Conservation (phyloP, 37 sponge, comb jelly and placozoan species). For the Agelas oroides region DNA sequence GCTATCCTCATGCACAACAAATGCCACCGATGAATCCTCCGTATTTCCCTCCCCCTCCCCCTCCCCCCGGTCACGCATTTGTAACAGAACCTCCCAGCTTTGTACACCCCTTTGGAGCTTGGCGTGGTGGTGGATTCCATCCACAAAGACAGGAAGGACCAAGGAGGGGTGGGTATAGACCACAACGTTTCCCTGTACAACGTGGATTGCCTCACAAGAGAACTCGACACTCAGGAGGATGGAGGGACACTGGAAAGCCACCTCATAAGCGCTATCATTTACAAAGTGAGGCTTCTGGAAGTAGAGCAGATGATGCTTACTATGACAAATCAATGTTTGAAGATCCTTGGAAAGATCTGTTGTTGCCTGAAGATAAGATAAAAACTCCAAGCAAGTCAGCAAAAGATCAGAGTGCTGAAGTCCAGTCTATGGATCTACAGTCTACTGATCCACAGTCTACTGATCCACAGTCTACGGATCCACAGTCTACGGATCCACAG, state of each 20-base stretch:
- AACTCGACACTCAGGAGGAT: too few species aligned
- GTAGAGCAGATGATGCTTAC: constrained; percentile 26
- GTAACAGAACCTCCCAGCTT: neutral
- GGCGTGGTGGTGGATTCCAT: neutral
- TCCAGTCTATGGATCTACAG: too few species aligned
- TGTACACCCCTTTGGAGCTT: neutral
- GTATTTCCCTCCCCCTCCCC: neutral
- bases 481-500: too few species aligned
- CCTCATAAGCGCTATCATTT: too few species aligned
- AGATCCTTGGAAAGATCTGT: constrained; percentile 54
- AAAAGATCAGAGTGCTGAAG: too few species aligned
- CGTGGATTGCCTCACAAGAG: neutral
- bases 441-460: too few species aligned
- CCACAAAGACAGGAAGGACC: neutral
- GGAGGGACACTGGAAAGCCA: too few species aligned
- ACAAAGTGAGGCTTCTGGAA: neutral
- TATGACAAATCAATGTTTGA: constrained; percentile 57
- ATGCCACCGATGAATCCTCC: neutral
- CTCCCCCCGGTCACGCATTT: neutral
- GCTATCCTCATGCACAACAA: neutral
- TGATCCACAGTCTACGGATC: too few species aligned
- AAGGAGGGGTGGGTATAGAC: neutral
- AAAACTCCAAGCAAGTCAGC: neutral
- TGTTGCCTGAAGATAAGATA: neutral
- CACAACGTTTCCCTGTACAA: too few species aligned